These are phyloP conservation scores for Ardeotis arabs DNA, from an alignment of 2,113 vertebrate genomes.

Conservation along the genomic window DNA sequence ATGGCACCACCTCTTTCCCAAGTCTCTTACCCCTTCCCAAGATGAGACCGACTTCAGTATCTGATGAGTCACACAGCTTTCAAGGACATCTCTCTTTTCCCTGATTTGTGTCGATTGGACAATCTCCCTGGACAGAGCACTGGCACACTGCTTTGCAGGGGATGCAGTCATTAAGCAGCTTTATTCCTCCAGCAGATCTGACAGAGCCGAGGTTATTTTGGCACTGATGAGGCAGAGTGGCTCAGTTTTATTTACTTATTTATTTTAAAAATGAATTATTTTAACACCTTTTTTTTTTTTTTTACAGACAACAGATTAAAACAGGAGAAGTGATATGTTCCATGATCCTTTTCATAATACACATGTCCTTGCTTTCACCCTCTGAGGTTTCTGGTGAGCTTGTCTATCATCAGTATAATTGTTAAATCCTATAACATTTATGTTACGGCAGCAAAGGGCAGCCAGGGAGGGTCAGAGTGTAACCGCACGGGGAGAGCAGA, in stretches of 20 bases:
- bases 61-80: neutral
- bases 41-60: neutral
- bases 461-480: neutral
- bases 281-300: neutral
- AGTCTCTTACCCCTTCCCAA: neutral
- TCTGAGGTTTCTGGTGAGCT: neutral
- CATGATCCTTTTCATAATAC: neutral
- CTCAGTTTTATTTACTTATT: neutral
- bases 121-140: neutral
- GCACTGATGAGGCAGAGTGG: neutral
- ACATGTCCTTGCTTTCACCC: neutral
- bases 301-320: neutral
- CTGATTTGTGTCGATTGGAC: neutral
- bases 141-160: neutral
- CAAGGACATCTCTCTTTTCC: neutral
- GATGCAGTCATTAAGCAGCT: neutral
- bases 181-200: neutral
- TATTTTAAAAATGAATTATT: neutral
- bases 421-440: neutral
- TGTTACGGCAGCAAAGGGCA: neutral
- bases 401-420: neutral
- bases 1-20: neutral
- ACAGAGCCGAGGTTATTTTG: neutral
- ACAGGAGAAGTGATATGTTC: neutral
- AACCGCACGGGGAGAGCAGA: neutral